phyloP scores from a whole-genome alignment of 1,140 invertebrate genomes.

The Apocrypta bakeri region DNA sequence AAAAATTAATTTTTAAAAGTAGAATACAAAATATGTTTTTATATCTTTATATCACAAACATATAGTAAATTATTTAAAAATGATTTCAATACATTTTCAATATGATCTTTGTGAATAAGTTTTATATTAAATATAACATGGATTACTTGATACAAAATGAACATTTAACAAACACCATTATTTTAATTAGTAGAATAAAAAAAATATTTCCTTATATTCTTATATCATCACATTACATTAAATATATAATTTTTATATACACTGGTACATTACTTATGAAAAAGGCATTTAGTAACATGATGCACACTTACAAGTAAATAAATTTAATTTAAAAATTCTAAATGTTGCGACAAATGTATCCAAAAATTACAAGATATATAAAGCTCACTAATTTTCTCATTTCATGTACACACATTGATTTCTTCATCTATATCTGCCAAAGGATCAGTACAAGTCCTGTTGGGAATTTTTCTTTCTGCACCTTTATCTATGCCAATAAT shows the following conservation, averaged over 20 bases:
- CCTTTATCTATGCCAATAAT: slow-evolving; percentile 1
- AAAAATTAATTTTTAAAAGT: too few species aligned
- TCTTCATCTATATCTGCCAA: not conserved
- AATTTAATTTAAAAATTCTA: not conserved
- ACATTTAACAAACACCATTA: too few species aligned
- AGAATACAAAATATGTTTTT: too few species aligned
- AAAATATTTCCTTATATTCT: not conserved
- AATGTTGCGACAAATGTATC: too few species aligned
- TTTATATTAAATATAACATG: too few species aligned
- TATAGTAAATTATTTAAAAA: not conserved
- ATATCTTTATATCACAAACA: too few species aligned
- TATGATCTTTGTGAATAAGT: too few species aligned
- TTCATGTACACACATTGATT: too few species aligned
- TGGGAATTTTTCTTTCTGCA: not conserved
- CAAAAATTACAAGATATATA: not conserved
- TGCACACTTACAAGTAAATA: not conserved
- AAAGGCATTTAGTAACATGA: not conserved
- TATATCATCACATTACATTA: not conserved
- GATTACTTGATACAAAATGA: too few species aligned
- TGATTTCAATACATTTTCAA: too few species aligned
- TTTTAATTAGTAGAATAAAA: not conserved
- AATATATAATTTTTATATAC: not conserved
- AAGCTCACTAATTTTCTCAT: not conserved
- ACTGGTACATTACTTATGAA: not conserved
- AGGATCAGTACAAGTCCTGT: not conserved